Evolutionary conservation across 30 jellyfish, hydroid and myxozoan species (phyloP).

Genomic region (Aurelia aurita): DNA sequence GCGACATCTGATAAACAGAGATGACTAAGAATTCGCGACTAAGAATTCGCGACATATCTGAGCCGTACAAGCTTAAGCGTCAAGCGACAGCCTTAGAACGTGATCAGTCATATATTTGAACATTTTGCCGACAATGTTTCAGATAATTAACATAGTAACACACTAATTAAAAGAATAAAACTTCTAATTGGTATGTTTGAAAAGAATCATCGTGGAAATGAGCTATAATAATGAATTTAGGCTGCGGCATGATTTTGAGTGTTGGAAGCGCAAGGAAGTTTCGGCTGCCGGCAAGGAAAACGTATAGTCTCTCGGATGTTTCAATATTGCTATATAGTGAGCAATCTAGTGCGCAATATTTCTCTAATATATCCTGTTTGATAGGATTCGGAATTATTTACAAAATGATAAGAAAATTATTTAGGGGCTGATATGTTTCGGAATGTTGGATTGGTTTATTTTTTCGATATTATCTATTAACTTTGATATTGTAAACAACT

Average conservation of each 20-base stretch:
- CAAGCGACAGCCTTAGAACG: no score
- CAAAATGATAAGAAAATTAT: neutral
- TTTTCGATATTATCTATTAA: no score
- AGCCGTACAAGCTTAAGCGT: no score
- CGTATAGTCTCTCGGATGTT: slow-evolving; percentile 14
- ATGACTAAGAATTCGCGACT: no score
- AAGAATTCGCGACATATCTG: no score
- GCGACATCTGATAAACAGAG: no score
- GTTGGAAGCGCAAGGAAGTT: slow-evolving; percentile 31
- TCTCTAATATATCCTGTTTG: slow-evolving; percentile 33
- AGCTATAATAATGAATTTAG: neutral
- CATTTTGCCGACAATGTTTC: no score
- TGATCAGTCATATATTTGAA: no score
- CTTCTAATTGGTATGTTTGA: neutral
- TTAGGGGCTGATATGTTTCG: neutral
- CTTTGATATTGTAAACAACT: no score
- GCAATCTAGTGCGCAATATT: slow-evolving; percentile 7
- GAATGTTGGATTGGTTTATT: no score
- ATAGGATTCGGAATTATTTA: no score
- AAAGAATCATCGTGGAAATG: no score
- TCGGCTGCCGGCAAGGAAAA: slow-evolving; percentile 35
- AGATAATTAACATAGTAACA: neutral
- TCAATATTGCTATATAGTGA: slow-evolving; percentile 18
- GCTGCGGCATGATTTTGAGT: neutral
- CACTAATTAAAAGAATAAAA: neutral